These are phyloP conservation scores for Planiliza haematocheilus DNA, from an alignment of 2,113 vertebrate species.

Conservation along the genomic window DNA sequence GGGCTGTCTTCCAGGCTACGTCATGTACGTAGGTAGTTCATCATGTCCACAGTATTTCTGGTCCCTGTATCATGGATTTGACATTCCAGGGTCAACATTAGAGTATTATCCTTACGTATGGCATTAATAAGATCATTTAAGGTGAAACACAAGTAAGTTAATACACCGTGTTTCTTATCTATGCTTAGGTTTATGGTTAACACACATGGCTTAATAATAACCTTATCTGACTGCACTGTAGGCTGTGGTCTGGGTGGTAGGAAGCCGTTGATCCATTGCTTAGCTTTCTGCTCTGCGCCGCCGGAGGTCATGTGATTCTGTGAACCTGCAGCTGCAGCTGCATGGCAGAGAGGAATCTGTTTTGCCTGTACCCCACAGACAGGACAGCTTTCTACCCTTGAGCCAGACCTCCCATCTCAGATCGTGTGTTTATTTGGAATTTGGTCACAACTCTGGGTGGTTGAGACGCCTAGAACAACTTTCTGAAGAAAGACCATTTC, in stretches of 20 bases:
- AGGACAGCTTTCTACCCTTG: constrained; percentile 40
- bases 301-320: constrained; percentile 19
- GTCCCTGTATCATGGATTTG: no score
- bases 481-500: no score
- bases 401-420: constrained; percentile 29
- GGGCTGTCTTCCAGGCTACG: no score
- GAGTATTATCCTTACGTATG: no score
- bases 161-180: no score
- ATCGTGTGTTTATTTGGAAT: constrained; percentile 51
- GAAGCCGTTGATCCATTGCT: background rate
- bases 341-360: constrained; percentile 45
- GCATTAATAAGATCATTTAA: no score
- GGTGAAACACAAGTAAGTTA: no score
- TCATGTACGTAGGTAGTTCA: no score
- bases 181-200: no score
- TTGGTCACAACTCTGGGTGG: constrained; percentile 27
- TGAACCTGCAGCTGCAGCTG: constrained; percentile 30
- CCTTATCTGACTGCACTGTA: background rate
- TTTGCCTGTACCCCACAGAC: constrained; percentile 59
- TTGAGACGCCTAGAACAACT: background rate
- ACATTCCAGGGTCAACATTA: no score
- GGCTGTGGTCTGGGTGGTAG: background rate
- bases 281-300: constrained; percentile 15
- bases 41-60: no score
- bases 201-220: no score